These are phyloP conservation scores for Antennarius maculatus DNA, from an alignment of 2,797 vertebrate species.

Conservation along the genomic window DNA sequence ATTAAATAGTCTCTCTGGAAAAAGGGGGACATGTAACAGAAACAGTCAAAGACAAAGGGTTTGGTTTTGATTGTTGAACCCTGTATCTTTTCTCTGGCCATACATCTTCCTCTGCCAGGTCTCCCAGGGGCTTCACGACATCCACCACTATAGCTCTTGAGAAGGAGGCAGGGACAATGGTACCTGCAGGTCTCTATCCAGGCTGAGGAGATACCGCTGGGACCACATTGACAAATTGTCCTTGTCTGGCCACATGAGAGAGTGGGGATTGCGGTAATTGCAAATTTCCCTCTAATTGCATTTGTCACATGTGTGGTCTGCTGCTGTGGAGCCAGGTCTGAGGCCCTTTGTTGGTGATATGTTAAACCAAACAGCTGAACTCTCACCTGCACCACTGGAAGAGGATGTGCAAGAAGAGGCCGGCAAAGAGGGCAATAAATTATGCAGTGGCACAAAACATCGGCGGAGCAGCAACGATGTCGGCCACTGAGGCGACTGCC, in stretches of 20 bases:
- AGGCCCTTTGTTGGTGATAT: constrained; percentile 67
- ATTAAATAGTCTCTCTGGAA: constrained; percentile 37
- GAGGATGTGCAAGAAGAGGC: constrained; percentile 62
- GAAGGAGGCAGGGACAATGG: constrained; percentile 68
- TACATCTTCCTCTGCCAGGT: constrained; percentile 71
- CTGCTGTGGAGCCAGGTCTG: constrained; percentile 61
- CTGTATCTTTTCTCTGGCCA: constrained; percentile 60
- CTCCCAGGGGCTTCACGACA: constrained; percentile 61
- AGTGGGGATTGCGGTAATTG: constrained; percentile 80
- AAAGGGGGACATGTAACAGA: constrained; percentile 27
- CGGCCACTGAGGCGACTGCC: constrained; percentile 44
- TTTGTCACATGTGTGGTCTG: constrained; percentile 78
- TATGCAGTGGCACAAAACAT: constrained; percentile 77
- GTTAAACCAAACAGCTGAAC: constrained; percentile 79
- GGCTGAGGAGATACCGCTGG: constrained; percentile 78
- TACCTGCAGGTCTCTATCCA: constrained; percentile 74
- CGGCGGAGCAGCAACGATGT: constrained; percentile 61
- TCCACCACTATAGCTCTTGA: constrained; percentile 56
- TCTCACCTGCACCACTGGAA: constrained; percentile 72
- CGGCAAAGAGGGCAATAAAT: constrained; percentile 74
- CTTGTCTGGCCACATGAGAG: constrained; percentile 81
- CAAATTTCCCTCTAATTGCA: constrained; percentile 87
- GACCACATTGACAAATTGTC: constrained; percentile 84
- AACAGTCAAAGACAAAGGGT: constrained; percentile 51
- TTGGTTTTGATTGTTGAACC: constrained; percentile 72